Base-by-base conservation (phyloP, 2,797 vertebrate genomes). In the Ptychadena robeensis region DNA sequence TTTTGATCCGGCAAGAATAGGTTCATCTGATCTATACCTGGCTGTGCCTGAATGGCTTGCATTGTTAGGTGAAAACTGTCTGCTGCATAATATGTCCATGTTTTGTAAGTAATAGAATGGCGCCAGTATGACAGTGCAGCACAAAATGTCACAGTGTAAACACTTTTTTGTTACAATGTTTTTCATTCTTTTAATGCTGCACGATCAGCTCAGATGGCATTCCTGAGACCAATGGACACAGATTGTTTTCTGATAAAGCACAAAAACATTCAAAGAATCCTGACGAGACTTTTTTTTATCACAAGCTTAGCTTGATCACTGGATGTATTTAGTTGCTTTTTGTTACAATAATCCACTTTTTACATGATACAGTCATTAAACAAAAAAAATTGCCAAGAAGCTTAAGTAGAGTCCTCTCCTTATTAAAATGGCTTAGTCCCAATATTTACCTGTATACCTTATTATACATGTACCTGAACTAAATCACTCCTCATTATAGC, bases 71-170 rank as follows among this genome's bases (percentile, higher is more conserved):
- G 70, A 84, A 44, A 80, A 84, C 37, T 79, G 76, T 73, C 76
- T 74, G 37, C 75, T 15, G 59, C 76, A 64, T 84, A 84, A 84
- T 84, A 84, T 44, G 69, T 68, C 63, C 70, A 79, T 69, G 82
- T 80, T 84, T 80, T 84, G 76, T 80, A 79, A 68, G 76, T 63
- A 74, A 73, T 63, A 84, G 71, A 73, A 84, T 84, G 82, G 82
- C 82, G 82, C 82, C 82, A 79, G 68, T 73, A 74, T 80, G 82
- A 84, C 82, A 84, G 76, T 63, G 76, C 64, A 84, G 82, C 70
- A 84, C 28, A 71, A 84, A 66, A 84, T 79, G 82, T 74, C 76
- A 73, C 40, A 84, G 82, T 40, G 72, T 61, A 79, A 74, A 84
- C 82, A 83, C 69, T 38, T 59, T 75, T 72, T 71, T 72, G n/a